A percentile compares a stretch with the other conserved stretches of the same genome.
These are phyloP conservation scores for Potamarius usumacintae DNA, from an alignment of 2,113 vertebrate species.

Conservation along the genomic window DNA sequence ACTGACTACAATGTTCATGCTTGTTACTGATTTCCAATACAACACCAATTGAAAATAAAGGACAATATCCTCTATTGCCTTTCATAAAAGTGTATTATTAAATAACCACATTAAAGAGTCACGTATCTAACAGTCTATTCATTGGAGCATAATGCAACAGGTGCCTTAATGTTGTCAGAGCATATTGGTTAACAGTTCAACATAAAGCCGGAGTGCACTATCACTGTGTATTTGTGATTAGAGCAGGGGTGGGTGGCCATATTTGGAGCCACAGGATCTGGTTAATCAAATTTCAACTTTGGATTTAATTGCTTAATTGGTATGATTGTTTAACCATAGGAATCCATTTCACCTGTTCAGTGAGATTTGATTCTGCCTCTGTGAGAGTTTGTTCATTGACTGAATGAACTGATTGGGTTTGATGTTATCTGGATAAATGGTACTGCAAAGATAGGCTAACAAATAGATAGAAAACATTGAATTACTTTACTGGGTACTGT, in stretches of 20 bases:
- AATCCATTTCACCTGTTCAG: slow-evolving; percentile 69
- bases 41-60: slow-evolving; percentile 22
- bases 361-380: slow-evolving; percentile 45
- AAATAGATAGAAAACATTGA: neutral
- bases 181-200: slow-evolving; percentile 35
- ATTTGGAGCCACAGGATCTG: slow-evolving; percentile 63
- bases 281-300: slow-evolving; percentile 70
- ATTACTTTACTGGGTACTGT: neutral
- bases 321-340: slow-evolving; percentile 74
- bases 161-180: slow-evolving; percentile 48
- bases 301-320: slow-evolving; percentile 73
- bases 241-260: slow-evolving; percentile 57
- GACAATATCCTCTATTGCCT: neutral
- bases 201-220: slow-evolving; percentile 47
- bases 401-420: slow-evolving; percentile 17
- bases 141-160: neutral
- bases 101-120: neutral
- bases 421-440: slow-evolving; percentile 25
- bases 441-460: neutral
- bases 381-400: slow-evolving; percentile 23
- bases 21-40: slow-evolving; percentile 2
- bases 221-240: slow-evolving; percentile 72
- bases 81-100: slow-evolving; percentile 2
- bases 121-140: neutral
- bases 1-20: neutral